Evolutionary conservation across 2,888 invertebrate genomes (phyloP).

Genomic region (Ormyrus thymus): DNA sequence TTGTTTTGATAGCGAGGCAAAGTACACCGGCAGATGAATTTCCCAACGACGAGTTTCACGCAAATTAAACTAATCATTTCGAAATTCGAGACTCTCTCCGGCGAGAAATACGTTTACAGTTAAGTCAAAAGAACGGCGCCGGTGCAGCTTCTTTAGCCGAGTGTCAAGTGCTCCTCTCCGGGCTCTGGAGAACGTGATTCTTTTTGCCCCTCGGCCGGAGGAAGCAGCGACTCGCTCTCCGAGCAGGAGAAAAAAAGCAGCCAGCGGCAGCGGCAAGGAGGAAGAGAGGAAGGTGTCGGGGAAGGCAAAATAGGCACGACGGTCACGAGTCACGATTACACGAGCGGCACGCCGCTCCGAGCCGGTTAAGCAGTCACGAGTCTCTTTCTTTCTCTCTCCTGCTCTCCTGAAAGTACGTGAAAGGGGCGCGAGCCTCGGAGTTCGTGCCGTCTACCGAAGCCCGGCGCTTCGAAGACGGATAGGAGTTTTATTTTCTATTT

Average conservation of each 20-base stretch:
- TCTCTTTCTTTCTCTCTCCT: not conserved
- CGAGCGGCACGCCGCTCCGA: constrained; percentile 58
- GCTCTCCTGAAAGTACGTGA: constrained; percentile 7
- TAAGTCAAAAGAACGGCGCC: not conserved
- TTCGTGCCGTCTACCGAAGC: constrained; percentile 11
- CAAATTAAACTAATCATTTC: too few species aligned
- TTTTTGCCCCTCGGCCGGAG: too few species aligned
- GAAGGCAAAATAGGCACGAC: constrained; percentile 56
- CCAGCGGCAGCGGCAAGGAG: not conserved
- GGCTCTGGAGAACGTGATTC: not conserved
- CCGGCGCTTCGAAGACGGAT: too few species aligned
- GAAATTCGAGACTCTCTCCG: too few species aligned
- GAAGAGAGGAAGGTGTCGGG: constrained; percentile 44
- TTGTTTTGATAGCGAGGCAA: too few species aligned
- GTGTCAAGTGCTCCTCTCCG: constrained; percentile 11
- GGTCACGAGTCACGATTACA: constrained; percentile 62
- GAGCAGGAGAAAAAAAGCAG: too few species aligned
- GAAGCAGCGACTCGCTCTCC: too few species aligned
- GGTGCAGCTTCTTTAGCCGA: not conserved
- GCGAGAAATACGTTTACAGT: too few species aligned
- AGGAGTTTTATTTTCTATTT: too few species aligned
- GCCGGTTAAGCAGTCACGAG: constrained; percentile 55
- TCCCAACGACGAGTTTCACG: too few species aligned
- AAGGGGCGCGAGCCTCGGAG: constrained; percentile 10
- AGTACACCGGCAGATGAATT: too few species aligned